Evolutionary conservation across 1,140 invertebrate genomes (phyloP).

Genomic region (Lordiphosa clarofinis): DNA sequence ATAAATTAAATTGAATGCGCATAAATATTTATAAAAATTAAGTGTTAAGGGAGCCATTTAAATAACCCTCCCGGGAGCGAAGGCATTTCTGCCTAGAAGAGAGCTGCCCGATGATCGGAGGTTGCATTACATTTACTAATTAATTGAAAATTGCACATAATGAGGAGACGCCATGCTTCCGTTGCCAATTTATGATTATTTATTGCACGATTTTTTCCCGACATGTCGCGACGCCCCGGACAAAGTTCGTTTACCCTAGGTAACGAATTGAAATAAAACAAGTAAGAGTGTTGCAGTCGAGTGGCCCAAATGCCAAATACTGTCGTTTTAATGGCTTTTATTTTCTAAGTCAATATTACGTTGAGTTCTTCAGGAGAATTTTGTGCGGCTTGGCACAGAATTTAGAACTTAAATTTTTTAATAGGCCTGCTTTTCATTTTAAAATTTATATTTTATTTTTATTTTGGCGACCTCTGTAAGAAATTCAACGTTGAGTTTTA

Average conservation of each 20-base stretch:
- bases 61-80: slow-evolving; percentile 21
- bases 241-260: slow-evolving; percentile 6
- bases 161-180: slow-evolving; percentile 62
- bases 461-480: too few species aligned
- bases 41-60: slow-evolving; percentile 72
- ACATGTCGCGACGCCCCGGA: slow-evolving; percentile 25
- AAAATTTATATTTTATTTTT: too few species aligned
- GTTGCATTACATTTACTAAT: slow-evolving; percentile 72
- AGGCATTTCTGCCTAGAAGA: not conserved
- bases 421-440: too few species aligned
- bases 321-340: too few species aligned
- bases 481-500: too few species aligned
- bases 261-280: not conserved
- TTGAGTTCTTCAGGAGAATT: too few species aligned
- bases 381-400: too few species aligned
- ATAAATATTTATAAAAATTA: slow-evolving; percentile 78
- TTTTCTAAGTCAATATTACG: too few species aligned
- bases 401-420: too few species aligned
- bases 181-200: slow-evolving; percentile 72
- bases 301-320: too few species aligned
- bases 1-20: slow-evolving; percentile 73
- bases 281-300: too few species aligned
- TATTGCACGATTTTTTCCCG: slow-evolving; percentile 37
- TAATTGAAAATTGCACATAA: slow-evolving; percentile 70
- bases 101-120: slow-evolving; percentile 10